A percentile compares a stretch with the other conserved stretches of the same genome.
These are phyloP conservation scores for Poecile montanus DNA, from an alignment of 2,797 vertebrate species.

Conservation along the genomic window DNA sequence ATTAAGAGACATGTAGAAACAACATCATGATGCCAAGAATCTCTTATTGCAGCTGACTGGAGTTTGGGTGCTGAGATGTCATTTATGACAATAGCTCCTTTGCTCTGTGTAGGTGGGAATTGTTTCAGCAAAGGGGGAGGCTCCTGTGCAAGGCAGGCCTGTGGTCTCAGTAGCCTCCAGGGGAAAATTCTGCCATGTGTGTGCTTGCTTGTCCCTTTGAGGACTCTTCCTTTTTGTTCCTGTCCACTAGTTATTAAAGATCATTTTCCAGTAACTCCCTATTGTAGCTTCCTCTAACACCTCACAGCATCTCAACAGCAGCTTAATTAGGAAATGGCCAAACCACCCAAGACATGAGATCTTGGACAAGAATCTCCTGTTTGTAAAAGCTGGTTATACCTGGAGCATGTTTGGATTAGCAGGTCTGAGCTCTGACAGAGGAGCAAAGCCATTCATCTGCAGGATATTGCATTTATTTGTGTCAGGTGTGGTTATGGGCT, in stretches of 20 bases:
- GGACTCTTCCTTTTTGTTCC: background rate
- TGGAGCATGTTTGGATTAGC: background rate
- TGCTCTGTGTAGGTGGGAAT: background rate
- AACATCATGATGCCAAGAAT: background rate
- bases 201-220: background rate
- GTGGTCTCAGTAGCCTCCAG: background rate
- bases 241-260: background rate
- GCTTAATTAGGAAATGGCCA: background rate
- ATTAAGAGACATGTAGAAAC: background rate
- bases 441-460: background rate
- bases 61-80: background rate
- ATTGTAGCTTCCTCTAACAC: background rate
- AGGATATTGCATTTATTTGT: background rate
- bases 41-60: background rate
- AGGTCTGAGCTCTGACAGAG: background rate
- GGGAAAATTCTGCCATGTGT: background rate
- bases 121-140: conserved; percentile 28
- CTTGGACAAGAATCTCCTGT: background rate
- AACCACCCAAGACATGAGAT: background rate
- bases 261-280: conserved; percentile 15
- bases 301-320: conserved; percentile 17
- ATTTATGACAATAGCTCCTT: background rate
- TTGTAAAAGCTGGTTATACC: background rate
- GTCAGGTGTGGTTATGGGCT: background rate
- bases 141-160: background rate